These are phyloP conservation scores for Donacobius atricapilla DNA, from an alignment of 2,113 vertebrate genomes.

Conservation along the genomic window DNA sequence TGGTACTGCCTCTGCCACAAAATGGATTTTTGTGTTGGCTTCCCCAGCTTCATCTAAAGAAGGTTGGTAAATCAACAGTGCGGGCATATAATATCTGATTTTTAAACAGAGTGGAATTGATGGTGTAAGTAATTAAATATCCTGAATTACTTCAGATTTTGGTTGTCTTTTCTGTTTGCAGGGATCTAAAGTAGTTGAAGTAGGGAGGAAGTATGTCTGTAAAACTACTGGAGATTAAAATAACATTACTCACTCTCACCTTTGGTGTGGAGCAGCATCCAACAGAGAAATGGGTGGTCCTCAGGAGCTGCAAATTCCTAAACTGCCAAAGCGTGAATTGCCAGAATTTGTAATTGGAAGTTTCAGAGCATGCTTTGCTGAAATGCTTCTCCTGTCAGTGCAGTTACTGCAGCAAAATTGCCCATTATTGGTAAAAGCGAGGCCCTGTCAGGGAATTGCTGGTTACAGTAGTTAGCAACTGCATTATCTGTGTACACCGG, in stretches of 20 bases:
- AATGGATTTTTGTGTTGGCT: slow-evolving; percentile 89
- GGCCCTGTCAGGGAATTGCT: not conserved
- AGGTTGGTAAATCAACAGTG: slow-evolving; percentile 67
- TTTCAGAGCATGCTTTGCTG: not conserved
- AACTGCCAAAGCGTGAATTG: not conserved
- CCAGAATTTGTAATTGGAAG: not conserved
- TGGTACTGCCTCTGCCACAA: slow-evolving; percentile 90
- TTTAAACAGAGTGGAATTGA: not conserved
- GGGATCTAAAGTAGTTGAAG: not conserved
- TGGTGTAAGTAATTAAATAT: not conserved
- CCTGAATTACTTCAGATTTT: not conserved
- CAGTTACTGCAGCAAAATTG: not conserved
- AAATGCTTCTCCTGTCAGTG: not conserved
- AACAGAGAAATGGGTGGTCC: not conserved
- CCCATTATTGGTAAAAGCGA: not conserved
- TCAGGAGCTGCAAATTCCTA: not conserved
- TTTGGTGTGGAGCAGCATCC: not conserved
- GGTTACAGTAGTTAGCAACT: not conserved
- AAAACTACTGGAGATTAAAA: not conserved
- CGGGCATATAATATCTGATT: not conserved
- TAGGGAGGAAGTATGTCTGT: not conserved
- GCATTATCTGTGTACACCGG: not conserved
- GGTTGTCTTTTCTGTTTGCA: not conserved
- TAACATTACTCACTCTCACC: not conserved
- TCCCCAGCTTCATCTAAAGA: slow-evolving; percentile 84